Conservation (phyloP, 2,888 invertebrate species). For the Drosophila nigricruria region DNA sequence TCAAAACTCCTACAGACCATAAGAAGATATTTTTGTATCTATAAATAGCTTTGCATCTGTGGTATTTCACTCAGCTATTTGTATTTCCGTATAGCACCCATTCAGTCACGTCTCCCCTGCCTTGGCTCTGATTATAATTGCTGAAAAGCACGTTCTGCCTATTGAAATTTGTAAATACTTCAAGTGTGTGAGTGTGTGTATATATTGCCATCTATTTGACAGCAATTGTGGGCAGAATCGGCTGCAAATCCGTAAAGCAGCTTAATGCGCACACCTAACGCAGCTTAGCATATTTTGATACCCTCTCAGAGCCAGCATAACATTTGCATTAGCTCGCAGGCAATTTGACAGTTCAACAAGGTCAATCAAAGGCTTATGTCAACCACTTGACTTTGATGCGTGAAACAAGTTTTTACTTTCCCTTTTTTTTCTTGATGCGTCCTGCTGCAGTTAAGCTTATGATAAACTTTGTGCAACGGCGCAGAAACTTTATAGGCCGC, state of each 20-base stretch:
- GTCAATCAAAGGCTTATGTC: constrained; percentile 29
- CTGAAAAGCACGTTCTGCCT: constrained; percentile 9
- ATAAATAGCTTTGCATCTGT: constrained; percentile 3
- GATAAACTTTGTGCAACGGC: constrained; percentile 52
- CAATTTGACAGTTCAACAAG: constrained; percentile 13
- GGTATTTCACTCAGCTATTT: not conserved
- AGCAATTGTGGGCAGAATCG: constrained; percentile 25
- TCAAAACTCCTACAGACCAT: not conserved
- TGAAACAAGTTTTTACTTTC: constrained; percentile 1
- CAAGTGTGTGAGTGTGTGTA: not conserved
- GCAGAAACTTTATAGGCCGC: constrained; percentile 65
- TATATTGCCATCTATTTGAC: constrained; percentile 7
- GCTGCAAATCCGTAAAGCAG: constrained; percentile 43
- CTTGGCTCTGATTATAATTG: not conserved
- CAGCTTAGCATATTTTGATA: constrained; percentile 17
- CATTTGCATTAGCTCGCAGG: not conserved
- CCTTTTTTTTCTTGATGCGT: constrained; percentile 28
- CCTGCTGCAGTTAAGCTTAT: constrained; percentile 45
- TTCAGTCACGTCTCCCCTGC: constrained; percentile 9
- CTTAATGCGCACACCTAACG: constrained; percentile 54
- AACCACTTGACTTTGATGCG: constrained; percentile 34
- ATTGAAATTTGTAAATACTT: not conserved
- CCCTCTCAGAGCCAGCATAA: constrained; percentile 27
- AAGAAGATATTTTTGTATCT: not conserved
- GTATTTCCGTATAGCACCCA: not conserved